Percentiles rank a stretch among this genome's conserved stretches.
Conservation (phyloP, 2,113 vertebrate species). For the Xerus inauris region DNA sequence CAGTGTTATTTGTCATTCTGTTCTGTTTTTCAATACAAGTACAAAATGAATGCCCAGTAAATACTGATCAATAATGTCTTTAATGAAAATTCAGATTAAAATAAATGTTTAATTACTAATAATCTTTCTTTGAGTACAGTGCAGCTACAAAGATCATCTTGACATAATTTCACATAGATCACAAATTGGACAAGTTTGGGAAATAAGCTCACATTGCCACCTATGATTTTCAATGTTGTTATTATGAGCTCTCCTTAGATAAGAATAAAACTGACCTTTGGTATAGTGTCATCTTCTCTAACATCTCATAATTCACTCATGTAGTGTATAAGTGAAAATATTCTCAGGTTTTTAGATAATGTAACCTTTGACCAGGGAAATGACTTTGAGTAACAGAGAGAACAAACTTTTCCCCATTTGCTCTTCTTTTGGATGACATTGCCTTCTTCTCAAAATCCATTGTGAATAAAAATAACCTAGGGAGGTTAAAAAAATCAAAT, state of each 20-base stretch:
- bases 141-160: neutral
- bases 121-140: slow-evolving; percentile 3
- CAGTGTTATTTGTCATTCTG: slow-evolving; percentile 5
- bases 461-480: neutral
- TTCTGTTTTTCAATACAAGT: neutral
- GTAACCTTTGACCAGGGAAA: neutral
- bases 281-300: neutral
- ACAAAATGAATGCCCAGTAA: slow-evolving; percentile 14
- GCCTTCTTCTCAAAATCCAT: neutral
- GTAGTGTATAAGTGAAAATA: neutral
- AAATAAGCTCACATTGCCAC: neutral
- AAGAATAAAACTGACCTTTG: neutral
- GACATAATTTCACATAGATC: slow-evolving; percentile 35
- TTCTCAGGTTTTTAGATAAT: slow-evolving; percentile 30
- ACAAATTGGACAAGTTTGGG: neutral
- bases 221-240: slow-evolving; percentile 38
- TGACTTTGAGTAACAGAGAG: neutral
- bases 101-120: slow-evolving; percentile 19
- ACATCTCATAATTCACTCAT: slow-evolving; percentile 38
- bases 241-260: neutral
- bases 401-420: neutral
- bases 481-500: neutral
- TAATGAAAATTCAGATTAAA: slow-evolving; percentile 59
- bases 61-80: neutral
- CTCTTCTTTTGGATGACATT: neutral